Conservation (phyloP, 1,140 invertebrate genomes). For the Antheraea pernyi region DNA sequence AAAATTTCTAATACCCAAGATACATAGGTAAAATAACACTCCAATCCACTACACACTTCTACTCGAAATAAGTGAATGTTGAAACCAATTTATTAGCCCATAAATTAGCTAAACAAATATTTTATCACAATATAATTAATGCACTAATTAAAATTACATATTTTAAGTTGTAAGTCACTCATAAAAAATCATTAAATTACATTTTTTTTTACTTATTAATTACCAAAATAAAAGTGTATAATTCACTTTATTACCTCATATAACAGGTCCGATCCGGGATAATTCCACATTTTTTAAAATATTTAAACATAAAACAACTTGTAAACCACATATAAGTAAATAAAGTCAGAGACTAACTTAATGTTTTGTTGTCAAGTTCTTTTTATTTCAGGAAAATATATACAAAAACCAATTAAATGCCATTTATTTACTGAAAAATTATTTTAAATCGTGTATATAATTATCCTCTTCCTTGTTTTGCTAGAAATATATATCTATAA, state of each 20-base stretch:
- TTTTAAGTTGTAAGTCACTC: too few species aligned
- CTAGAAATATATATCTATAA: constrained; percentile 12
- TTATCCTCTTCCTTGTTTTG: constrained; percentile 19
- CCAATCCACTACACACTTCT: too few species aligned
- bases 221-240: background rate
- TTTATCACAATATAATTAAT: too few species aligned
- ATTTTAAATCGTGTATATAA: constrained; percentile 6
- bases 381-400: constrained; percentile 11
- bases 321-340: constrained; percentile 1
- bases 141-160: too few species aligned
- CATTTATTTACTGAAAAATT: constrained; percentile 20
- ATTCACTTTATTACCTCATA: constrained; percentile 24
- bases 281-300: constrained; percentile 27
- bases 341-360: background rate
- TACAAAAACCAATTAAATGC: constrained; percentile 21
- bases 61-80: too few species aligned
- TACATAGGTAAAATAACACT: too few species aligned
- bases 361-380: background rate
- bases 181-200: too few species aligned
- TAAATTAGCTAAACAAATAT: too few species aligned
- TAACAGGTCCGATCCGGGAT: constrained; percentile 17
- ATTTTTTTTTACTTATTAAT: too few species aligned
- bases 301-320: background rate
- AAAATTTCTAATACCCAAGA: too few species aligned
- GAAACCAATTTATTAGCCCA: too few species aligned